These are phyloP conservation scores for Cynocephalus volans DNA, from an alignment of 2,113 vertebrate genomes.

Conservation along the genomic window DNA sequence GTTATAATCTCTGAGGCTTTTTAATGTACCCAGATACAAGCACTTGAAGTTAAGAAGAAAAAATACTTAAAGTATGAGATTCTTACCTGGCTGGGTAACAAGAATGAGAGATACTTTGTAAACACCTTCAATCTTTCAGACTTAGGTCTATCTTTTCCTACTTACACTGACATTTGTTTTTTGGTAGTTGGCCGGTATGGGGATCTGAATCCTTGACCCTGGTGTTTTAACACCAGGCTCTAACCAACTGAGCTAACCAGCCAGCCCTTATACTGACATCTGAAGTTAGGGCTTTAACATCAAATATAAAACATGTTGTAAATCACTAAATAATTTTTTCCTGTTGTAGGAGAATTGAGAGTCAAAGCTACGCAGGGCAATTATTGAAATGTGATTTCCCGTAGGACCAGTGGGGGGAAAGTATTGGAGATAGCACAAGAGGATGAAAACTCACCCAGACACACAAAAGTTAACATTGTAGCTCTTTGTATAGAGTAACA, in stretches of 20 bases:
- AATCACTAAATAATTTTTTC: not conserved
- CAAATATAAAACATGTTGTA: not conserved
- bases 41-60: not conserved
- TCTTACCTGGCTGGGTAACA: not conserved
- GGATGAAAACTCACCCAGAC: not conserved
- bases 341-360: not conserved
- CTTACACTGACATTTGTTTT: not conserved
- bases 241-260: too few relatives aligned
- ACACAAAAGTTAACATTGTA: not conserved
- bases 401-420: not conserved
- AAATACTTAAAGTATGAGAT: not conserved
- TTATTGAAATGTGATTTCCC: not conserved
- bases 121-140: not conserved
- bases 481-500: not conserved
- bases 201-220: too few relatives aligned
- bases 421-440: not conserved
- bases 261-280: not conserved
- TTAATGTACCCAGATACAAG: not conserved
- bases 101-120: not conserved
- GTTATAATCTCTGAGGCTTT: constrained; percentile 28
- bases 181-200: too few relatives aligned
- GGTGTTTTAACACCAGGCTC: too few relatives aligned
- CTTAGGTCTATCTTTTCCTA: not conserved
- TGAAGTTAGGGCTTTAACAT: not conserved
- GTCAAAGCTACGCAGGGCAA: not conserved